Base-by-base conservation (phyloP, 2,888 invertebrate species). In the Rhingia rostrata region DNA sequence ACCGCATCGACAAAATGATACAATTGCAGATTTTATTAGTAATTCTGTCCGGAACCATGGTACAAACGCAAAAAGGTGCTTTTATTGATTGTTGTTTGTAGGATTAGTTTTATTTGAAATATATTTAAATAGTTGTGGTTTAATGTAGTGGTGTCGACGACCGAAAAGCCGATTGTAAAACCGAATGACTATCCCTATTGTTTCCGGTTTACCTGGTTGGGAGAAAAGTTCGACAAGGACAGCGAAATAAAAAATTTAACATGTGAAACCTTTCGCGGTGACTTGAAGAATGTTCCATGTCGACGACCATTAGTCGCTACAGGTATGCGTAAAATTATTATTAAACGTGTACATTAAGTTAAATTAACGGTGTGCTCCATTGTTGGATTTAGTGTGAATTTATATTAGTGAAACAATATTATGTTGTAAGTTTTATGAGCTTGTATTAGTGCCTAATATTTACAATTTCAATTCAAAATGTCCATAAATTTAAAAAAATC, bases 151-250 rank as follows among this genome's bases (percentile, higher is more conserved):
- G 83, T 86, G 86, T 84, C 64, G 51, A 70, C 70, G 39, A 66
- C 84, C 43, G 41, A 61, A 61, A 33, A 54, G 41, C 64, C 80
- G 5, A 49, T 70, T 49, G 0, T 10, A 7, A 74, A 61, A n/a
- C 61, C 45, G 56, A 63, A 32, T 51, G 81, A 85, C 12, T 86
- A 88, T 63, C 90, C 92, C 0, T 93, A 93, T 88, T 95, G 95
- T 88, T 95, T 93, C 90, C 93, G 93, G 86, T 95, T 94, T 88
- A 94, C 95, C 0, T 95, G 95, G 95, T 90, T 95, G 2, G 95
- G 95, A 0, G 94, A 94, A 0, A 92, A 93, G 82, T 94, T 89
- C 87, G 93, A 93, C 88, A 94, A 94, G 86, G 90, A 92, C 32
- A 93, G 93, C 86, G 88, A 91, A 12, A 93, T 93, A 69, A 89